Evolutionary conservation across 2,888 invertebrate genomes (phyloP).

Genomic region (Drosophila subquinaria): DNA sequence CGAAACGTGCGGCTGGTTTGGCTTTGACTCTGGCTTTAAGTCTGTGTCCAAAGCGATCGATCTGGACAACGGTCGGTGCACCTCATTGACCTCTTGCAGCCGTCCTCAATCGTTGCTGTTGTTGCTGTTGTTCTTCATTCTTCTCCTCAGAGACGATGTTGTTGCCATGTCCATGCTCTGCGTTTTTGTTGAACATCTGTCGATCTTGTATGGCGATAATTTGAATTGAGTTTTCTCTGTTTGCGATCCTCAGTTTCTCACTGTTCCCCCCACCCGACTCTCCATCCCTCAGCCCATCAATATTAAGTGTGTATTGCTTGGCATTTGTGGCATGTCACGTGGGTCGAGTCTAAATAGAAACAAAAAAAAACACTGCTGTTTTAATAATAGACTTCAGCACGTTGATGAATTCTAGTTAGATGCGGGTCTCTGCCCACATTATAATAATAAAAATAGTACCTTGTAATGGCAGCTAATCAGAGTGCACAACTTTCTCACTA

Average conservation of each 20-base stretch:
- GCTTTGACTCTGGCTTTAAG: slow-evolving; percentile 50
- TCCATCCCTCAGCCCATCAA: slow-evolving; percentile 1
- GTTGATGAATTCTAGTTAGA: slow-evolving; percentile 24
- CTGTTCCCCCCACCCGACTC: slow-evolving; percentile 1
- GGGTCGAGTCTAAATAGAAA: slow-evolving; percentile 6
- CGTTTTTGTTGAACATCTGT: slow-evolving; percentile 79
- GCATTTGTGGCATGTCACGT: slow-evolving; percentile 43
- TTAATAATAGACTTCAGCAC: slow-evolving; percentile 60
- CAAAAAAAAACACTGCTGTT: slow-evolving; percentile 14
- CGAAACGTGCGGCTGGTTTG: slow-evolving; percentile 81
- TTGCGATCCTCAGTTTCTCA: slow-evolving; percentile 53
- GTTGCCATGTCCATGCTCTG: slow-evolving; percentile 38
- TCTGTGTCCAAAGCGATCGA: slow-evolving; percentile 55
- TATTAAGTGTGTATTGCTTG: not conserved
- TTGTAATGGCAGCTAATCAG: slow-evolving; percentile 59
- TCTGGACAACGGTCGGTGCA: slow-evolving; percentile 76
- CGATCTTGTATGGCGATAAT: slow-evolving; percentile 83
- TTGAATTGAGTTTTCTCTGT: slow-evolving; percentile 82
- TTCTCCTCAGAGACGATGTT: slow-evolving; percentile 22
- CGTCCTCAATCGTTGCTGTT: slow-evolving; percentile 15
- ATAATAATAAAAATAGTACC: slow-evolving; percentile 31
- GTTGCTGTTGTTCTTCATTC: slow-evolving; percentile 22
- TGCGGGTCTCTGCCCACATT: slow-evolving; percentile 44
- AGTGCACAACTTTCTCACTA: slow-evolving; percentile 62
- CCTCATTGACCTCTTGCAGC: slow-evolving; percentile 72